Evolutionary conservation across 2,797 vertebrate species (phyloP), one percentile per base, ranked within the genome.

Genomic region (Anas capensis): DNA sequence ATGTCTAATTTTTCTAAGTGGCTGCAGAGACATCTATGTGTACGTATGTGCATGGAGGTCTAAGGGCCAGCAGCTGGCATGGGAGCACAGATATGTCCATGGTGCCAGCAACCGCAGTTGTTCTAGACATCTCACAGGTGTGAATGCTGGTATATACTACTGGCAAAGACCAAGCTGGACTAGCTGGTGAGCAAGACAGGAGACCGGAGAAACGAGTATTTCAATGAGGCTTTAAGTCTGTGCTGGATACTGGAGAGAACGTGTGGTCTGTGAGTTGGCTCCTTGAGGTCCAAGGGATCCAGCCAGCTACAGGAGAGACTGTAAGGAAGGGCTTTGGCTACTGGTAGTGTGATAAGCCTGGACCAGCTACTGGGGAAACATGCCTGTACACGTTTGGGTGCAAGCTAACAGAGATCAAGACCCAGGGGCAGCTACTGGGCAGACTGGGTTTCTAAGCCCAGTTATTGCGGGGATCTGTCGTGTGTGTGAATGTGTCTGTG

Each of bases 71-170:
- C 5, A 40, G 21, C n/a, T 34, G 60, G 17, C 72, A n/a, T 8
- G 5, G n/a, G 6, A 6, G 7, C 26, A 66, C 34, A 18, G 24
- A 21, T 48, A 15, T 29, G 13, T 8, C 34, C n/a, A 18, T 23
- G 18, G 40, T 23, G 19, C 16, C 56, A 86, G 60, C 11, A 82
- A 20, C 1, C 49, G 4, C 9, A 70, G 26, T 48, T 48, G 21
- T 48, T 27, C 14, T 31, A 29, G 11, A 11, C 4, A 60, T 26
- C 7, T 14, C n/a, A 11, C 3, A 11, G 8, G 8, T 36, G 15
- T 29, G 46, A n/a, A 40, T 14, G 5, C 27, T 1, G 1, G 17
- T 14, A 33, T n/a, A 33, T 38, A 46, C 58, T 0, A 0, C 24
- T 14, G 40, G 54, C 11, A 73, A 68, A 58, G 49, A 70, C 49